Conservation (phyloP, 2,888 invertebrate species). For the Gymnosoma rotundatum region DNA sequence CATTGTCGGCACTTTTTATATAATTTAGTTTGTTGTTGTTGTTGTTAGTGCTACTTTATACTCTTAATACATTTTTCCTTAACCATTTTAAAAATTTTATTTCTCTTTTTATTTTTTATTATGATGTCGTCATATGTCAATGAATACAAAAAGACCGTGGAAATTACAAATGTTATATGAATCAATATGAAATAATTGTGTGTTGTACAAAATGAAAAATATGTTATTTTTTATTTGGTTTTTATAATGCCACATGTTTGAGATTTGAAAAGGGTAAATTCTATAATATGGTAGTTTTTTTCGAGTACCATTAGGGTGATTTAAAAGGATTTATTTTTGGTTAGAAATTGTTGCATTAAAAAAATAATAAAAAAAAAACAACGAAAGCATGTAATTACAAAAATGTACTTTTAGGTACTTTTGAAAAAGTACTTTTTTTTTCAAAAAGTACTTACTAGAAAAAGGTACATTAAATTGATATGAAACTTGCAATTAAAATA, state of each 20-base stretch:
- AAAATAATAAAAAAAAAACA: too few relatives aligned
- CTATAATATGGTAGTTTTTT: too few relatives aligned
- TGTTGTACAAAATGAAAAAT: not conserved
- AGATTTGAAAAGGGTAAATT: not conserved
- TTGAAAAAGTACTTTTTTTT: too few relatives aligned
- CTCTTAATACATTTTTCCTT: constrained; percentile 31
- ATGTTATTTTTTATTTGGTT: not conserved
- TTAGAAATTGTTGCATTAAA: too few relatives aligned
- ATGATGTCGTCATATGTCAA: constrained; percentile 60
- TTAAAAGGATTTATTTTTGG: too few relatives aligned
- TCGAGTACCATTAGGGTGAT: too few relatives aligned
- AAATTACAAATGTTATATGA: constrained; percentile 32
- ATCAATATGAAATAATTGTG: constrained; percentile 41
- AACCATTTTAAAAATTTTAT: constrained; percentile 5
- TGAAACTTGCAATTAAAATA: too few relatives aligned
- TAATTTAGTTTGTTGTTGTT: constrained; percentile 40
- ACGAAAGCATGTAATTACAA: too few relatives aligned
- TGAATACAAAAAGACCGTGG: constrained; percentile 16
- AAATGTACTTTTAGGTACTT: too few relatives aligned
- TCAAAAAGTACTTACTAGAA: too few relatives aligned
- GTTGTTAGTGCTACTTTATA: constrained; percentile 40
- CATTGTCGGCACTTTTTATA: constrained; percentile 70
- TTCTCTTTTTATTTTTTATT: not conserved
- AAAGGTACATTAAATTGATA: too few relatives aligned
- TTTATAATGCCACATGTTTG: not conserved